Percentiles rank a stretch among this genome's conserved stretches.
These are phyloP conservation scores for Glyphotaelius pellucidus DNA, from an alignment of 2,888 invertebrate genomes.

Conservation along the genomic window DNA sequence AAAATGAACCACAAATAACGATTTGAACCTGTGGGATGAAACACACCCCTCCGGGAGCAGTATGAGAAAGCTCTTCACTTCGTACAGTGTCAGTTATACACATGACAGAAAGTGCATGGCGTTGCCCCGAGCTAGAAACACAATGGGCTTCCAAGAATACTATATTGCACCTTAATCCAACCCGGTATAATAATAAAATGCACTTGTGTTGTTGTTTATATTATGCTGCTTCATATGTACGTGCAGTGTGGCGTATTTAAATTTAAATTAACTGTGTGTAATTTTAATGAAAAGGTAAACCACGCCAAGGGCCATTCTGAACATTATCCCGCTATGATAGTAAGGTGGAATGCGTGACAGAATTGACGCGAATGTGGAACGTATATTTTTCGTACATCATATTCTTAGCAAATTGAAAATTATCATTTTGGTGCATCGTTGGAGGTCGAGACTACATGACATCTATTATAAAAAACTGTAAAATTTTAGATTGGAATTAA, in stretches of 20 bases:
- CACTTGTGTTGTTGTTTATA: conserved; percentile 7
- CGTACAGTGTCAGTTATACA: conserved; percentile 30
- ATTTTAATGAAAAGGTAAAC: conserved; percentile 57
- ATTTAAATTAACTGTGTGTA: conserved; percentile 55
- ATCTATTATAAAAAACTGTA: no score
- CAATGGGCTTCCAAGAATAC: conserved; percentile 28
- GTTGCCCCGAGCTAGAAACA: conserved; percentile 22
- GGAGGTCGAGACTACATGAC: not conserved
- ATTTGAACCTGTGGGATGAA: not conserved
- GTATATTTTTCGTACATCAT: not conserved
- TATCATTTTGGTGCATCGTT: not conserved
- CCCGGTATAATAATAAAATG: conserved; percentile 17
- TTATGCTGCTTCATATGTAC: not conserved
- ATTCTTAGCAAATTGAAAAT: not conserved
- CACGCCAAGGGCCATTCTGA: not conserved
- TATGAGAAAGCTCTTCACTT: conserved; percentile 21
- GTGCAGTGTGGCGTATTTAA: conserved; percentile 43
- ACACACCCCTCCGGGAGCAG: conserved; percentile 30
- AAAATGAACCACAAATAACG: not conserved
- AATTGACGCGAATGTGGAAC: not conserved
- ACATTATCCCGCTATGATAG: not conserved
- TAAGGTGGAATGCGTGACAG: not conserved
- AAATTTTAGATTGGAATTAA: no score
- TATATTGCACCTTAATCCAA: conserved; percentile 33
- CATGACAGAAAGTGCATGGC: conserved; percentile 42